phyloP scores from a whole-genome alignment of 2,888 invertebrate species.

The Pheosia tremula region DNA sequence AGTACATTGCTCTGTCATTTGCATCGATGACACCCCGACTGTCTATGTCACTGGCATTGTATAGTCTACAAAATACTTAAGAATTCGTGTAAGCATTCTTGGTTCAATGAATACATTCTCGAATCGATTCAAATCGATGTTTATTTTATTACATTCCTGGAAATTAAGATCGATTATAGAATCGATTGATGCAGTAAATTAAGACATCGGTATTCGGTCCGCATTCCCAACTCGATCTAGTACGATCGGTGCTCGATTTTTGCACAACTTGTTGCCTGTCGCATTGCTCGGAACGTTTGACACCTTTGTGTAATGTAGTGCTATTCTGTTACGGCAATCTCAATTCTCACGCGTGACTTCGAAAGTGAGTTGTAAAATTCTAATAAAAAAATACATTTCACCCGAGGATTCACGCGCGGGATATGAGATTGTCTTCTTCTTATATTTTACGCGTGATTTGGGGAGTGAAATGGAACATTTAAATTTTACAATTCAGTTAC shows the following conservation, averaged over 20 bases:
- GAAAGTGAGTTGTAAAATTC: no score
- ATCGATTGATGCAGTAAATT: conserved; percentile 46
- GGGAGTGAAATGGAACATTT: no score
- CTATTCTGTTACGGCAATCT: conserved; percentile 33
- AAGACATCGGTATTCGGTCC: conserved; percentile 64
- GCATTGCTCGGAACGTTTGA: conserved; percentile 62
- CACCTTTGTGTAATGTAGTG: conserved; percentile 57
- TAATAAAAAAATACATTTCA: no score
- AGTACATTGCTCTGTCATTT: no score
- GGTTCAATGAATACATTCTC: not conserved
- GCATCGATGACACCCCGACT: no score
- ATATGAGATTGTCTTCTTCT: no score
- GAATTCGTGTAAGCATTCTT: not conserved
- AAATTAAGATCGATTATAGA: conserved; percentile 29
- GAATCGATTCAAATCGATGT: conserved; percentile 2
- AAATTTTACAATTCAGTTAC: no score
- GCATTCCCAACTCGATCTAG: conserved; percentile 68
- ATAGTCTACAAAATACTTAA: no score
- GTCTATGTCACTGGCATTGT: no score
- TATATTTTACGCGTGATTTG: no score
- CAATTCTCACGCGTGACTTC: no score
- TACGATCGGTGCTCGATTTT: conserved; percentile 64
- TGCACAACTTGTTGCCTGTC: conserved; percentile 78
- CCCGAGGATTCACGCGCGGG: no score
- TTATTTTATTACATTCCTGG: conserved; percentile 13